These are phyloP conservation scores for Loripinus fragilis DNA, from an alignment of 2,888 invertebrate species.

Conservation along the genomic window DNA sequence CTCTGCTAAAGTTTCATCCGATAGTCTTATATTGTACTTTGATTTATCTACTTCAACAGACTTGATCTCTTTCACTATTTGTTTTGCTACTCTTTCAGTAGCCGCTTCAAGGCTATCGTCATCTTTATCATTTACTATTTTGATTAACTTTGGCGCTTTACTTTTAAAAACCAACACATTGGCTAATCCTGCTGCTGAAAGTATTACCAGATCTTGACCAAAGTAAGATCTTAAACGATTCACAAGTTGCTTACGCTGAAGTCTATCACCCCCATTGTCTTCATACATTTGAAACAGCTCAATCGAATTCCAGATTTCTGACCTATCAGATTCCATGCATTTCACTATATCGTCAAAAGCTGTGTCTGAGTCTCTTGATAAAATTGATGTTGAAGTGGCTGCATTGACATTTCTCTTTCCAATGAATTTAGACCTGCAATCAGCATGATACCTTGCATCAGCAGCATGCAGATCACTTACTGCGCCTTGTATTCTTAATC, in stretches of 20 bases:
- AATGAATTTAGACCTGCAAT: no score
- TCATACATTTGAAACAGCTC: background rate
- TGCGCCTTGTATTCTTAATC: constrained; percentile 30
- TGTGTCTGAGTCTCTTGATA: no score
- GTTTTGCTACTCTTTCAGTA: constrained; percentile 18
- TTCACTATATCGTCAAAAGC: constrained; percentile 21
- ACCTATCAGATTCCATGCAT: constrained; percentile 8
- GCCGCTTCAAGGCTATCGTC: constrained; percentile 25
- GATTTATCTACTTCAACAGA: background rate
- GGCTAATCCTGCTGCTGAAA: constrained; percentile 29
- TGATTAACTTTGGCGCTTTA: no score
- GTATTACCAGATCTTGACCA: constrained; percentile 35
- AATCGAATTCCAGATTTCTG: no score
- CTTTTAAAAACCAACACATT: constrained; percentile 41
- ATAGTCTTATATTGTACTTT: constrained; percentile 23
- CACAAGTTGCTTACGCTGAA: background rate
- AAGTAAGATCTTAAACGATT: background rate
- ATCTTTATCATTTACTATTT: constrained; percentile 26
- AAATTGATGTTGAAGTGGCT: background rate
- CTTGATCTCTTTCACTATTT: constrained; percentile 27
- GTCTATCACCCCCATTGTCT: no score
- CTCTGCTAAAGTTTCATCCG: background rate
- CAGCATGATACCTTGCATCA: no score
- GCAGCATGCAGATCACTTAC: constrained; percentile 56
- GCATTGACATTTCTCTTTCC: constrained; percentile 16